A percentile compares a stretch with the other conserved stretches of the same genome.
These are phyloP conservation scores for Trinectes maculatus DNA, from an alignment of 2,113 vertebrate genomes.

Conservation along the genomic window DNA sequence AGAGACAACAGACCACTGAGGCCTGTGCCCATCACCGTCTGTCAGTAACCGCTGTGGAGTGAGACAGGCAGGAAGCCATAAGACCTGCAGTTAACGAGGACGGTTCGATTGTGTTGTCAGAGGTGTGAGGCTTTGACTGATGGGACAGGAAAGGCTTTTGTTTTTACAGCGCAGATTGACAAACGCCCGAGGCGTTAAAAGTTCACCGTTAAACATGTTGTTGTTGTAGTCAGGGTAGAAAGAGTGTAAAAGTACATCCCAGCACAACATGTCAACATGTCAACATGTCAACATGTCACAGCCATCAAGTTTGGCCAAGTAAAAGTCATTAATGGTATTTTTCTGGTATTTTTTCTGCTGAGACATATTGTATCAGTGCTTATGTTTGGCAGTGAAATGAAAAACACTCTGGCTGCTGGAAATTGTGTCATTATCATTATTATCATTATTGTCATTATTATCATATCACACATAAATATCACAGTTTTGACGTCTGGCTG, in stretches of 20 bases:
- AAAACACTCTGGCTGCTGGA: too few species aligned
- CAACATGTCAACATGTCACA: too few species aligned
- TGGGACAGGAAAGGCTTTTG: background rate
- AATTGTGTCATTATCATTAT: too few species aligned
- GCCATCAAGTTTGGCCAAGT: too few species aligned
- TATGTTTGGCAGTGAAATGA: too few species aligned
- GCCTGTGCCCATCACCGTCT: background rate
- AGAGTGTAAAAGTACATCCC: background rate
- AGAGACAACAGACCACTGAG: background rate
- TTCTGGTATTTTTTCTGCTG: too few species aligned
- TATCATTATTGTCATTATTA: too few species aligned
- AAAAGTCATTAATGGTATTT: too few species aligned
- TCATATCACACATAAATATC: too few species aligned
- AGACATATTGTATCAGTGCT: too few species aligned
- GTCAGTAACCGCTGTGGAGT: slow-evolving; percentile 2
- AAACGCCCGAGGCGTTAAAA: background rate
- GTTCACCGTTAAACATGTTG: background rate
- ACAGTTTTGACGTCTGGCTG: slow-evolving; percentile 59
- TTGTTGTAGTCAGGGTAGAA: background rate
- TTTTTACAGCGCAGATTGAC: background rate
- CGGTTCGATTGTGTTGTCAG: background rate
- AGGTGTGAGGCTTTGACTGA: slow-evolving; percentile 8
- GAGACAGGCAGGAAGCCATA: background rate
- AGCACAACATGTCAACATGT: too few species aligned
- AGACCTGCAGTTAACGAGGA: slow-evolving; percentile 1